Percentiles rank a stretch among this genome's conserved stretches.
These are phyloP conservation scores for Montipora efflorescens DNA, from an alignment of 64 coral and sea anemone genomes.

Conservation along the genomic window DNA sequence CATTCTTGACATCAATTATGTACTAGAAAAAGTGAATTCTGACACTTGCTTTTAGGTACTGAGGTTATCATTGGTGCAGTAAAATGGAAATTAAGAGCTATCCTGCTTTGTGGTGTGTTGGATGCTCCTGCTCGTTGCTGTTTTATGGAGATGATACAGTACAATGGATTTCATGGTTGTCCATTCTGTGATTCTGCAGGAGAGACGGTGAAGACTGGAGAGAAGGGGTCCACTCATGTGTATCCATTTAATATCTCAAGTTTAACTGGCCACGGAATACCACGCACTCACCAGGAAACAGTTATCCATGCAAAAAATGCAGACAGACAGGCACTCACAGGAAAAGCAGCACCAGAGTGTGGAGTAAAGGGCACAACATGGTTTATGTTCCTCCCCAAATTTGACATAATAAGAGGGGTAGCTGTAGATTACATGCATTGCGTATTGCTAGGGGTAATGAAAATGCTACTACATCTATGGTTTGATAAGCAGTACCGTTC, in stretches of 20 bases:
- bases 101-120: slow-evolving; percentile 23
- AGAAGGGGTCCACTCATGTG: slow-evolving; percentile 10
- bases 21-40: background rate
- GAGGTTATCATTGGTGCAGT: background rate
- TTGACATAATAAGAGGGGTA: slow-evolving; percentile 25
- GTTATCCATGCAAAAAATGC: background rate
- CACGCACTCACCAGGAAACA: slow-evolving; percentile 10
- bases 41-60: too few relatives aligned
- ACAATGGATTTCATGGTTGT: slow-evolving; percentile 41
- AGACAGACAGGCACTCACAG: background rate
- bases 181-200: slow-evolving; percentile 30
- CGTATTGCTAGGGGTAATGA: slow-evolving; percentile 42
- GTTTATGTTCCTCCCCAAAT: slow-evolving; percentile 2
- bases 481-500: background rate
- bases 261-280: background rate
- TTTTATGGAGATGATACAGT: slow-evolving; percentile 21
- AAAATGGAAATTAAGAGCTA: background rate
- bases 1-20: background rate
- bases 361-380: slow-evolving; percentile 7
- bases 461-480: slow-evolving; percentile 16
- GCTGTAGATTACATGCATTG: slow-evolving; percentile 47
- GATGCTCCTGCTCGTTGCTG: slow-evolving; percentile 38
- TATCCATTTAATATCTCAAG: slow-evolving; percentile 7
- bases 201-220: slow-evolving; percentile 22
- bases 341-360: background rate